Evolutionary conservation across 2,797 vertebrate genomes (phyloP), one percentile per base, ranked within the genome.

Genomic region (Meriones psammophilus): DNA sequence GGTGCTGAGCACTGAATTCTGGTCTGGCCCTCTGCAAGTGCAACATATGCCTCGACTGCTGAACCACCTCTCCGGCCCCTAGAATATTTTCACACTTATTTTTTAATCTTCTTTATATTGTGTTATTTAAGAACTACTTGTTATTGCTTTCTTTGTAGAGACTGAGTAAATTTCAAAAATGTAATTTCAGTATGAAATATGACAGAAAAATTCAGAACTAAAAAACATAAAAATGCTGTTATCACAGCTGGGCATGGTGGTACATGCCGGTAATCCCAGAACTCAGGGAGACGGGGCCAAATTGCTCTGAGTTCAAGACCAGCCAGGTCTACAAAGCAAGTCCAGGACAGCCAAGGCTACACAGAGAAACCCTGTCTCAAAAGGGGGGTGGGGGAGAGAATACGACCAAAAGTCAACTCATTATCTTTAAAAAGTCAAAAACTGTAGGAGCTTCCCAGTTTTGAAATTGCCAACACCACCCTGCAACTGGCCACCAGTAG

Each of bases 151-250:
- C 68, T 90, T 89, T 79, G 83, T 87, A 71, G 50, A 79, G 42
- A 89, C 14, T 84, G 33, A 94, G 88, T 42, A 87, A 68, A 94
- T 94, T 92, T 96, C 15, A 80, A 89, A 95, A 97, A 91, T 62
- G 33, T 89, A 94, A 71, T 77, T 93, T 88, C 68, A 89, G 30
- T 71, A 74, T 87, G 80, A 96, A 93, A 85, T 77, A 33, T 73
- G 42, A 39, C 58, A 56, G 92, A 78, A 94, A 33, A 93, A 92
- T 30, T 42, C 12, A 86, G 30, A 88, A 22, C 42, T 88, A 76
- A 86, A 89, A 93, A 94, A 3, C 74, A 68, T 36, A 89, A 71
- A 88, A 91, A 46, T 46, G 54, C 15, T 91, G 87, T 71, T 80
- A 46, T 50, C 56, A 58, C 17, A 5, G 56, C 46, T 8, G 2